Evolutionary conservation across 2,888 invertebrate genomes (phyloP).

Genomic region (Serripes groenlandicus): DNA sequence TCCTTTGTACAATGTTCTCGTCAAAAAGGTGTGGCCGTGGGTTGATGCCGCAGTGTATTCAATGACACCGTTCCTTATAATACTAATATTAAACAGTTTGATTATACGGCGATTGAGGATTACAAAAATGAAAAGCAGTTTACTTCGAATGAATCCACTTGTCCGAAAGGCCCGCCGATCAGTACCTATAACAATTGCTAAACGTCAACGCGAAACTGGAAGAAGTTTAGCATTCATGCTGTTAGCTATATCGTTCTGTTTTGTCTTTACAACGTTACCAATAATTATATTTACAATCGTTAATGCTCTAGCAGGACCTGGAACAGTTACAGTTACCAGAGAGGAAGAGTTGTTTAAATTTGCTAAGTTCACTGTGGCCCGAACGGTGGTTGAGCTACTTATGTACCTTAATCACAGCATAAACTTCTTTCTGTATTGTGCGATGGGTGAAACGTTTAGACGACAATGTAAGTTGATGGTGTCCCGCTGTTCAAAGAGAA

Average conservation of each 20-base stretch:
- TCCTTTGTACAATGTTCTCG: constrained; percentile 56
- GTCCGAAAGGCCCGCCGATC: constrained; percentile 34
- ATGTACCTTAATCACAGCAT: constrained; percentile 84
- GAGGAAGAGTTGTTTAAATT: constrained; percentile 44
- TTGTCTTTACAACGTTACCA: constrained; percentile 83
- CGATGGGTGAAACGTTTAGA: constrained; percentile 78
- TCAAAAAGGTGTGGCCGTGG: constrained; percentile 84
- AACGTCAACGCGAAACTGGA: constrained; percentile 63
- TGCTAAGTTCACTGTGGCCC: constrained; percentile 71
- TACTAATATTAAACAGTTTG: constrained; percentile 80
- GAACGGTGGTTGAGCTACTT: constrained; percentile 81
- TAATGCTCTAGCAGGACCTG: constrained; percentile 60
- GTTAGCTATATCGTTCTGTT: constrained; percentile 83
- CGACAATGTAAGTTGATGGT: constrained; percentile 65
- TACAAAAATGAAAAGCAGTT: constrained; percentile 66
- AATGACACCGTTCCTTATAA: constrained; percentile 82
- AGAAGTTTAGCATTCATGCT: constrained; percentile 83
- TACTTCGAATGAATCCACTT: constrained; percentile 52
- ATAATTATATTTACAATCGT: constrained; percentile 80
- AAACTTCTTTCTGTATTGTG: constrained; percentile 82
- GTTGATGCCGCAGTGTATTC: constrained; percentile 84
- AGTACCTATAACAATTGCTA: constrained; percentile 3
- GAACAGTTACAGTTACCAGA: constrained; percentile 37
- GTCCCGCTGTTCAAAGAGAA: constrained; percentile 55
- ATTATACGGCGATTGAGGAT: constrained; percentile 82